Percentiles rank a stretch among this genome's conserved stretches.
Evolutionary conservation across 2,113 vertebrate genomes (phyloP).

Genomic region (Leptobrachium ailaonicum): DNA sequence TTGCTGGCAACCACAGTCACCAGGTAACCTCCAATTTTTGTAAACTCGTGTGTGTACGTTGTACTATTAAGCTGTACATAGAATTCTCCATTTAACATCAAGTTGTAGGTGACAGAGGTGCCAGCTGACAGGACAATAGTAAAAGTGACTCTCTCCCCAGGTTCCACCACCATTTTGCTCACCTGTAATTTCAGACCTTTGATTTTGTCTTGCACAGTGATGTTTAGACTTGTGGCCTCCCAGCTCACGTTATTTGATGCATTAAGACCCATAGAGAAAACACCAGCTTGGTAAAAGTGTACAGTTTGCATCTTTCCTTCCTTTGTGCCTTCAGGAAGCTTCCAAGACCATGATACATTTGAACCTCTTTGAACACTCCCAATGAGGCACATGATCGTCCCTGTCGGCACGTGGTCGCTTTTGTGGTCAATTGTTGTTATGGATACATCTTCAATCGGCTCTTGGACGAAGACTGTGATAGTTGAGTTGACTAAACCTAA

Average conservation of each 20-base stretch:
- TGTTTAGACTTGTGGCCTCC: slow-evolving; percentile 61
- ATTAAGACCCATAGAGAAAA: slow-evolving; percentile 72
- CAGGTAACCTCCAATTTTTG: slow-evolving; percentile 75
- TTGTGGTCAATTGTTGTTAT: slow-evolving; percentile 69
- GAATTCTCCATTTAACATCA: slow-evolving; percentile 77
- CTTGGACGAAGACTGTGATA: slow-evolving; percentile 73
- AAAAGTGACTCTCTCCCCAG: slow-evolving; percentile 81
- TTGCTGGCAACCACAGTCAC: slow-evolving; percentile 85
- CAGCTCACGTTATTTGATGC: slow-evolving; percentile 85
- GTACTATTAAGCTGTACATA: slow-evolving; percentile 62
- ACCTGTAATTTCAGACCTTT: slow-evolving; percentile 76
- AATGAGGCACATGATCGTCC: slow-evolving; percentile 68
- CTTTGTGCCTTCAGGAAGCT: slow-evolving; percentile 63
- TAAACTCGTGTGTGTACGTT: slow-evolving; percentile 76
- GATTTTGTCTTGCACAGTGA: slow-evolving; percentile 82
- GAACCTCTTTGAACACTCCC: slow-evolving; percentile 77
- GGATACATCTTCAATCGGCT: slow-evolving; percentile 73
- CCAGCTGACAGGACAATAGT: slow-evolving; percentile 72
- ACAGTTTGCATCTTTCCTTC: slow-evolving; percentile 61
- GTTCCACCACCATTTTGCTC: slow-evolving; percentile 73
- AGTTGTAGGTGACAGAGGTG: slow-evolving; percentile 70
- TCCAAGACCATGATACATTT: slow-evolving; percentile 83
- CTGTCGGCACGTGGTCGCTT: slow-evolving; percentile 70
- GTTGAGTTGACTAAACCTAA: slow-evolving; percentile 71
- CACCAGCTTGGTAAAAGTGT: slow-evolving; percentile 67